Percentiles rank a stretch among this genome's conserved stretches.
Conservation (phyloP, 2,113 vertebrate species). For the Scomber japonicus region DNA sequence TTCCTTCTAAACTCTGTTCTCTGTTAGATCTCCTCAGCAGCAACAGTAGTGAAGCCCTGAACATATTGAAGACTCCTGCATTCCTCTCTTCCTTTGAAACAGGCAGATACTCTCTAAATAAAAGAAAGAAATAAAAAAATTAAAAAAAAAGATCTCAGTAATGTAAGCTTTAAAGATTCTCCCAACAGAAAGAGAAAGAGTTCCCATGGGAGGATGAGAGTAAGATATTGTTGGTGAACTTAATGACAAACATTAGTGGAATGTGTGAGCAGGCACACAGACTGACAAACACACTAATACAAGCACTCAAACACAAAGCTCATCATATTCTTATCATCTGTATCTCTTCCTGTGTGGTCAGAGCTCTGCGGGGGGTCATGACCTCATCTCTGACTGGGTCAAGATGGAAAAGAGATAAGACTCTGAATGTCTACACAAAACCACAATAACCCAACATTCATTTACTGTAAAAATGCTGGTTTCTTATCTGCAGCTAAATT, state of each 20-base stretch:
- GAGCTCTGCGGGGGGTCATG: background rate
- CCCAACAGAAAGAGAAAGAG: conserved; percentile 22
- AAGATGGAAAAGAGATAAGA: background rate
- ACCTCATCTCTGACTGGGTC: conserved; percentile 4
- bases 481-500: no score
- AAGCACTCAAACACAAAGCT: no score
- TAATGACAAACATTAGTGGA: conserved; percentile 23
- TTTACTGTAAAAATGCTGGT: no score
- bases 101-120: conserved; percentile 6
- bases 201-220: background rate
- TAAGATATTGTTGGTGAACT: conserved; percentile 1
- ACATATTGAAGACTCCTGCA: conserved; percentile 4
- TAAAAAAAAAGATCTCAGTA: background rate
- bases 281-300: background rate
- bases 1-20: background rate
- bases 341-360: conserved; percentile 7
- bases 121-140: background rate
- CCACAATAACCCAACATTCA: no score
- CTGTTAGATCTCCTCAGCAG: conserved; percentile 26
- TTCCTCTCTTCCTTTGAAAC: conserved; percentile 1
- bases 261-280: background rate
- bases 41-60: background rate
- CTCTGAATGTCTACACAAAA: no score
- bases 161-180: conserved; percentile 6
- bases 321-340: background rate